phyloP scores from a whole-genome alignment of 2,888 invertebrate species.

The Chrysolina oricalcia region DNA sequence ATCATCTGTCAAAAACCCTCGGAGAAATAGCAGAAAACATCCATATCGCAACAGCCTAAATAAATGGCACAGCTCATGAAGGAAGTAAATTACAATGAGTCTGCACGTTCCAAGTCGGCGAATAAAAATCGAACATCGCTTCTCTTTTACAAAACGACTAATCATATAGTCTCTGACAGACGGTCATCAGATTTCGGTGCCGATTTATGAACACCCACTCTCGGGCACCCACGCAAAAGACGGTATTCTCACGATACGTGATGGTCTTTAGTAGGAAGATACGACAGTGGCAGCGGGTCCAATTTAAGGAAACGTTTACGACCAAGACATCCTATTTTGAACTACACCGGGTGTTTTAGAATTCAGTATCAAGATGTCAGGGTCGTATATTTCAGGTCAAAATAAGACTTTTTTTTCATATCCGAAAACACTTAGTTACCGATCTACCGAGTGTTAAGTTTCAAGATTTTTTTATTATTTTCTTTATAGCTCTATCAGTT shows the following conservation, averaged over 20 bases:
- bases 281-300: conserved; percentile 8
- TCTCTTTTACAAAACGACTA: conserved; percentile 38
- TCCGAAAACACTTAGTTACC: no score
- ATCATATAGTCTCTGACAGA: conserved; percentile 45
- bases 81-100: not conserved
- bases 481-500: no score
- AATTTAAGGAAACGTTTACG: not conserved
- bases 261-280: conserved; percentile 50
- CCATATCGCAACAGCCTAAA: not conserved
- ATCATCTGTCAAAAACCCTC: no score
- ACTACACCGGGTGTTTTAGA: no score
- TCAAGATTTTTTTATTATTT: no score
- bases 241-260: conserved; percentile 62
- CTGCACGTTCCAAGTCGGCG: not conserved
- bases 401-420: no score
- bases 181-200: conserved; percentile 48
- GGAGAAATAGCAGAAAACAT: no score
- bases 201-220: conserved; percentile 56
- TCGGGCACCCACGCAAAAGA: conserved; percentile 56
- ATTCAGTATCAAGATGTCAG: no score
- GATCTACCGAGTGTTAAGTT: no score
- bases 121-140: conserved; percentile 24
- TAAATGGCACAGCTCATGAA: not conserved
- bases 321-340: no score
- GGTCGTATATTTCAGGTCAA: no score